phyloP scores from a whole-genome alignment of 2,888 invertebrate genomes.

The Ectropis crepuscularia region DNA sequence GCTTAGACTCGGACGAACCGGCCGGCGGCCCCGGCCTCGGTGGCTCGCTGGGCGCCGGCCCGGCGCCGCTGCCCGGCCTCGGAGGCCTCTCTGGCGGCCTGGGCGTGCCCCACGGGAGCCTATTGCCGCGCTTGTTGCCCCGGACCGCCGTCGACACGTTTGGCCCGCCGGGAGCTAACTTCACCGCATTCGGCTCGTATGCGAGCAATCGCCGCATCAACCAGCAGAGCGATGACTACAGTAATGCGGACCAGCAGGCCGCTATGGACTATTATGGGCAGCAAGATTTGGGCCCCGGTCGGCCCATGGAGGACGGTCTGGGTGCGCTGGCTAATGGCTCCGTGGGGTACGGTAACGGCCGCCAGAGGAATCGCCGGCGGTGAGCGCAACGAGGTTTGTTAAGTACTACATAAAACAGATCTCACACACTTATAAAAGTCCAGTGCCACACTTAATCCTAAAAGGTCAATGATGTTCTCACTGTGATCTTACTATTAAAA shows the following conservation, averaged over 20 bases:
- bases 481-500: slow-evolving; percentile 2
- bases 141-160: slow-evolving; percentile 61
- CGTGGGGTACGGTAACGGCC: slow-evolving; percentile 81
- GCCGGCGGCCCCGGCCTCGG: slow-evolving; percentile 63
- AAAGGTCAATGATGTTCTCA: neutral
- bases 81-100: slow-evolving; percentile 75
- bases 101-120: slow-evolving; percentile 76
- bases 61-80: slow-evolving; percentile 56
- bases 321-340: slow-evolving; percentile 75
- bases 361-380: slow-evolving; percentile 82
- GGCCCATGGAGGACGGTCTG: slow-evolving; percentile 62
- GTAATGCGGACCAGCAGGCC: slow-evolving; percentile 50
- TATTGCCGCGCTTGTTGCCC: slow-evolving; percentile 77
- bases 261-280: slow-evolving; percentile 60
- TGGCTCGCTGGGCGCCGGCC: slow-evolving; percentile 59
- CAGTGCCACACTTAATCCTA: slow-evolving; percentile 34
- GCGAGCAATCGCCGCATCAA: slow-evolving; percentile 59
- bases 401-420: slow-evolving; percentile 69
- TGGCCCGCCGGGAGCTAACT: slow-evolving; percentile 72
- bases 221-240: slow-evolving; percentile 52
- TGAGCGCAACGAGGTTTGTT: slow-evolving; percentile 81
- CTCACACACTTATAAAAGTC: slow-evolving; percentile 56
- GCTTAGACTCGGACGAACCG: slow-evolving; percentile 57
- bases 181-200: slow-evolving; percentile 79
- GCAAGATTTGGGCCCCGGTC: slow-evolving; percentile 70